Base-by-base conservation (phyloP, 1,140 invertebrate genomes). In the Drosophila kanapiae region DNA sequence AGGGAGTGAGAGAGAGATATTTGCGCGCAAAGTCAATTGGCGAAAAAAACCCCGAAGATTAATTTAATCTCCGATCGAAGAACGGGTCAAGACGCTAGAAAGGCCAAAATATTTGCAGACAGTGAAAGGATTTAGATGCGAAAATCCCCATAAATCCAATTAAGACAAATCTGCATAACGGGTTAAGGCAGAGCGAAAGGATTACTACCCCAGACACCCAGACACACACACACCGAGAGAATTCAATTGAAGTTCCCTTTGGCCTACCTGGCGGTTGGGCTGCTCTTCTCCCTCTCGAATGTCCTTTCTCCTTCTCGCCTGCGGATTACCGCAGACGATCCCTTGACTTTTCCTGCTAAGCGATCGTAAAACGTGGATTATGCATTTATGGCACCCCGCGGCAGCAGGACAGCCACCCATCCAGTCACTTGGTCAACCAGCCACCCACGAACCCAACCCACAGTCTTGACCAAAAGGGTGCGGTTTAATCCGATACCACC, bases 151-250 rank as follows among this genome's bases (percentile, higher is more conserved):
- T 80, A 88, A 91, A 92, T 92, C 91, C 91, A 92, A 92, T 92
- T 92, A 92, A 92, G 67, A 92, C 78, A 86, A 91, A 91, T 84
- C 91, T 91, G 80, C 90, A 90, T 84, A 91, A 76, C 85, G 85
- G 67, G 45, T 63, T 70, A 68, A 38, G 62, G 77, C 29, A 10
- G 16, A 14, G 49, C 16, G 5, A 63, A 63, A 70, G 64, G 78
- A 71, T 79, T 76, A 82, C 9, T 40, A 18, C n/a, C n/a, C n/a
- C n/a, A n/a, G n/a, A n/a, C n/a, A n/a, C n/a, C n/a, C n/a, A n/a
- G n/a, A n/a, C 27, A 45, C 18, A 7, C 9, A 70, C 31, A 31
- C 31, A 7, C 31, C 4, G 6, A 31, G 5, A 31, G 31, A 72
- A 82, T 69, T 87, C 77, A 87, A 88, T 88, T 83, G 84, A 88